Conservation (phyloP, 1,140 invertebrate species). For the Meteorus sp. region DNA sequence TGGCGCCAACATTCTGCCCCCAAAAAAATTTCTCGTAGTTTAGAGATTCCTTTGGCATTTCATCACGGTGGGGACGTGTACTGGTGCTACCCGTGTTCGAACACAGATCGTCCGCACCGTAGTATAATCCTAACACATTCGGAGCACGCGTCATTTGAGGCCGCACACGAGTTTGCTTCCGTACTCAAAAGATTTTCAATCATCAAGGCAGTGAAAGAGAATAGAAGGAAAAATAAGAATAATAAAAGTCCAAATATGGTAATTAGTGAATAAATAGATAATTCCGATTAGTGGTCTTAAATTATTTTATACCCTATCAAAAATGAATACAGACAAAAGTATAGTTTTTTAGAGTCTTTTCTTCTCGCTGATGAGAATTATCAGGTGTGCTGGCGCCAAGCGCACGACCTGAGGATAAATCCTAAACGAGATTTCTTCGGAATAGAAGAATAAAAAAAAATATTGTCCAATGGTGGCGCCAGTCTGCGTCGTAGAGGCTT, state of each 20-base stretch:
- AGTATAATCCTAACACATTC: constrained; percentile 16
- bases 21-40: constrained; percentile 44
- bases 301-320: too few relatives aligned
- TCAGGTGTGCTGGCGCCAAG: too few relatives aligned
- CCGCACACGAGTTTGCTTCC: neutral
- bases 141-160: constrained; percentile 9
- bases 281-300: too few relatives aligned
- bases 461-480: constrained; percentile 27
- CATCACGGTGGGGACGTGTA: constrained; percentile 49
- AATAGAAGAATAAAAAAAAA: neutral
- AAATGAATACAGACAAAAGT: too few relatives aligned
- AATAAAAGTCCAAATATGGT: too few relatives aligned
- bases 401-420: neutral
- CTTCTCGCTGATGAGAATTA: too few relatives aligned
- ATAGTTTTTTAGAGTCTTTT: too few relatives aligned
- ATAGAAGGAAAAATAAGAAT: too few relatives aligned
- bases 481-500: constrained; percentile 19
- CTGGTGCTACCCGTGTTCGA: constrained; percentile 65
- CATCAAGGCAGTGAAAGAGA: too few relatives aligned
- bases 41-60: constrained; percentile 34
- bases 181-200: neutral
- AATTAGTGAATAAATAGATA: too few relatives aligned
- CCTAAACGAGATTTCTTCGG: constrained; percentile 6
- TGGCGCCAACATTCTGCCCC: constrained; percentile 50
- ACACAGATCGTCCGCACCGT: constrained; percentile 58